A percentile compares a stretch with the other conserved stretches of the same genome.
These are phyloP conservation scores for Zaprionus vittiger DNA, from an alignment of 1,140 invertebrate genomes.

Conservation along the genomic window DNA sequence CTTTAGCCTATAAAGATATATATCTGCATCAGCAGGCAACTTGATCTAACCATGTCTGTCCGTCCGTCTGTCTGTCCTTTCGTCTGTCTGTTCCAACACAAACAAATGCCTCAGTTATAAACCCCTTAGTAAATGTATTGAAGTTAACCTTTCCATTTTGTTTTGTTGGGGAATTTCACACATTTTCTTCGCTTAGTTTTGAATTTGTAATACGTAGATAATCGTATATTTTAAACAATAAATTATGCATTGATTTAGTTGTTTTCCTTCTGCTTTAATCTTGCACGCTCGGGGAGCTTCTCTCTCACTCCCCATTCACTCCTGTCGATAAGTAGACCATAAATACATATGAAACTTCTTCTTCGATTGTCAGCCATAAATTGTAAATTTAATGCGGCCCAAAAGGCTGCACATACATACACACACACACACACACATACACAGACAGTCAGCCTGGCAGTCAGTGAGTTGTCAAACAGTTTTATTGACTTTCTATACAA, in stretches of 20 bases:
- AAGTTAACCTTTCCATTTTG: not conserved
- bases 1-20: too few relatives aligned
- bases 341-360: constrained; percentile 44
- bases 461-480: constrained; percentile 68
- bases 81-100: too few relatives aligned
- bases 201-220: not conserved
- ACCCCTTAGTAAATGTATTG: too few relatives aligned
- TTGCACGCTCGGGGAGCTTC: not conserved
- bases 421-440: constrained; percentile 7
- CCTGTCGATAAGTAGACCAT: constrained; percentile 2
- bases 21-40: too few relatives aligned
- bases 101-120: too few relatives aligned
- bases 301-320: not conserved
- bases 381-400: constrained; percentile 68
- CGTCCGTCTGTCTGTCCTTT: too few relatives aligned
- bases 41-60: too few relatives aligned
- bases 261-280: not conserved
- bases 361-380: constrained; percentile 57
- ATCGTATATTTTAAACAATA: constrained; percentile 15
- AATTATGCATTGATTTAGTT: constrained; percentile 21
- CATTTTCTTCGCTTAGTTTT: not conserved
- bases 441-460: constrained; percentile 23
- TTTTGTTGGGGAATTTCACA: not conserved
- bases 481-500: constrained; percentile 73
- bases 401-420: constrained; percentile 24